phyloP scores from a whole-genome alignment of 2,113 vertebrate species.

The Psilopsiagon aurifrons region DNA sequence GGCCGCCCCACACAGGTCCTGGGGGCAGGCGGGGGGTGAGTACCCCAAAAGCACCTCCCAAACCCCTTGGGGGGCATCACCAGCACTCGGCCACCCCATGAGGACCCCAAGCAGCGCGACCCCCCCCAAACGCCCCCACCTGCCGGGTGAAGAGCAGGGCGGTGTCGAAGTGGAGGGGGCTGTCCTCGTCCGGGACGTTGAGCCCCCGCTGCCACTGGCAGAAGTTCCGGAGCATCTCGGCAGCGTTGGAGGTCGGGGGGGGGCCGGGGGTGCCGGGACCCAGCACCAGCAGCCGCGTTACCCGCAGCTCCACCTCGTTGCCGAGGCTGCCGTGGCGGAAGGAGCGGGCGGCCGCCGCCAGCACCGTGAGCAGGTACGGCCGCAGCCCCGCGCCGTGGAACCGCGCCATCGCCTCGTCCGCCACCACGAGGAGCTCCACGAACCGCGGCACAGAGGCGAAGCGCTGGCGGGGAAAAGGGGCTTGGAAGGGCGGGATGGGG shows the following conservation, averaged over 20 bases:
- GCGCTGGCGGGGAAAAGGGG: constrained; percentile 16
- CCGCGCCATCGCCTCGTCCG: constrained; percentile 72
- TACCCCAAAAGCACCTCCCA: neutral
- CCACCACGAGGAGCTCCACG: constrained; percentile 78
- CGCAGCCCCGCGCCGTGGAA: constrained; percentile 72
- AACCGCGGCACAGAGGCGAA: constrained; percentile 73
- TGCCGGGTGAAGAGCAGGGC: constrained; percentile 78
- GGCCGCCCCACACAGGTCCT: constrained; percentile 77
- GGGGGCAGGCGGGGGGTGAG: neutral
- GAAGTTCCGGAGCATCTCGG: constrained; percentile 75
- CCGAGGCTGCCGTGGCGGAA: constrained; percentile 76
- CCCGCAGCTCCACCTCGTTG: constrained; percentile 72
- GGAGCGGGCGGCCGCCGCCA: constrained; percentile 71
- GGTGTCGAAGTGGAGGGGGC: constrained; percentile 75
- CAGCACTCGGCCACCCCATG: neutral
- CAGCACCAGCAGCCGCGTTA: constrained; percentile 73
- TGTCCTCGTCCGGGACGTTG: constrained; percentile 67
- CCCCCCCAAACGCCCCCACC: constrained; percentile 10
- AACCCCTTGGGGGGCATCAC: neutral
- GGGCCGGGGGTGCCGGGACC: constrained; percentile 66
- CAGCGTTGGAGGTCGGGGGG: constrained; percentile 64
- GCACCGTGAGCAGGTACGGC: constrained; percentile 73
- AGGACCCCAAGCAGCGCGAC: neutral
- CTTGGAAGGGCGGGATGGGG: neutral
- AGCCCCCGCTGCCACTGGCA: constrained; percentile 76